Conservation (phyloP, 2,888 invertebrate genomes). For the Drosophila birchii region DNA sequence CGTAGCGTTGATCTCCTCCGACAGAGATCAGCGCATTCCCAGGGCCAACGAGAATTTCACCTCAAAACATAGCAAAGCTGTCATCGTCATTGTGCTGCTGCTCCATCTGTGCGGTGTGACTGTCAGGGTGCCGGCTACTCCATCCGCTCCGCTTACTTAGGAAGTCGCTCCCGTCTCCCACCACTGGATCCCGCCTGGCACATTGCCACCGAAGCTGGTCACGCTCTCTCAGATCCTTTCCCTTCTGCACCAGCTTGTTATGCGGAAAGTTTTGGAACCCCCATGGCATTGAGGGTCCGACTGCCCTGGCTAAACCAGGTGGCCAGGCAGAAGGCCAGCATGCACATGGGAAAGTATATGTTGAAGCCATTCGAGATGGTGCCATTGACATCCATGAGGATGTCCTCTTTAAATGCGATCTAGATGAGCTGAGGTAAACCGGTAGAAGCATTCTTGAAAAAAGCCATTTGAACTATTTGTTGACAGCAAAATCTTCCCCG, state of each 20-base stretch:
- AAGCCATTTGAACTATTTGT: constrained; percentile 96
- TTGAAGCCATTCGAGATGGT: constrained; percentile 99
- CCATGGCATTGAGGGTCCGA: constrained; percentile 93
- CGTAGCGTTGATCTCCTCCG: constrained; percentile 88
- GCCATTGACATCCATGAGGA: constrained; percentile 96
- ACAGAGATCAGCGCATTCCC: constrained; percentile 82
- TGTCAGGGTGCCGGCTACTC: constrained; percentile 36
- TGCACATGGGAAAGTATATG: constrained; percentile 99
- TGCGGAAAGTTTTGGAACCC: constrained; percentile 98
- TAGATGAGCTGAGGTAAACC: constrained; percentile 97
- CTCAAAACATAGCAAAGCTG: constrained; percentile 87
- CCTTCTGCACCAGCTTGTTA: constrained; percentile 97
- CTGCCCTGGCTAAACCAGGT: constrained; percentile 98
- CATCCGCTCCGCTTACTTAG: constrained; percentile 76
- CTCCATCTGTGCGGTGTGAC: constrained; percentile 85
- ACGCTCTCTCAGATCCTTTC: constrained; percentile 94
- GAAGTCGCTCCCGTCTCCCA: constrained; percentile 60
- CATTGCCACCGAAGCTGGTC: constrained; percentile 93
- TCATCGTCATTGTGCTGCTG: constrained; percentile 91
- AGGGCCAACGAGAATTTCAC: constrained; percentile 85
- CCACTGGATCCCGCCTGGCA: constrained; percentile 84
- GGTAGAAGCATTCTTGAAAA: constrained; percentile 97
- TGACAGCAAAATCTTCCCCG: constrained; percentile 98
- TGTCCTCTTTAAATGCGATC: constrained; percentile 93
- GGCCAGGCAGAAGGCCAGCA: constrained; percentile 95